Conservation (phyloP, 2,113 vertebrate species). For the Castor canadensis region DNA sequence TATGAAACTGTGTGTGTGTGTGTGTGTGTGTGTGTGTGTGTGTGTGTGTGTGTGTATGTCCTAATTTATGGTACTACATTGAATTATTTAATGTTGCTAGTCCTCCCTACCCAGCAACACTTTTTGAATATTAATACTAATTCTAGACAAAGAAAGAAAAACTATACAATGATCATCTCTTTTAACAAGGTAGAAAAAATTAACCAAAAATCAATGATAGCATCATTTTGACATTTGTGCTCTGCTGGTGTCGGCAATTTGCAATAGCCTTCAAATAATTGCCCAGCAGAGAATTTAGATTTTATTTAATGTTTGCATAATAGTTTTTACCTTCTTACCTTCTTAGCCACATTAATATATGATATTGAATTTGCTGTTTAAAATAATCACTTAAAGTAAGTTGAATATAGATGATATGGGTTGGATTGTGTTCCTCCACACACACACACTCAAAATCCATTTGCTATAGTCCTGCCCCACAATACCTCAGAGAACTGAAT, state of each 20-base stretch:
- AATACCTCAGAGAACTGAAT: neutral
- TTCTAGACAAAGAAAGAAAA: neutral
- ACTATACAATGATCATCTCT: neutral
- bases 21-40: neutral
- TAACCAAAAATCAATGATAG: neutral
- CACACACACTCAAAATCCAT: neutral
- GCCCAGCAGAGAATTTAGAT: neutral
- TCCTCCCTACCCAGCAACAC: neutral
- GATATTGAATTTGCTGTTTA: conserved; percentile 7
- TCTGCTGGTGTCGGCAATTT: neutral
- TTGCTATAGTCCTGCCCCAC: neutral
- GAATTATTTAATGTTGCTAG: neutral
- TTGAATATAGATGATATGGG: neutral
- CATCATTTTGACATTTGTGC: neutral
- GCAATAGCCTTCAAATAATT: neutral
- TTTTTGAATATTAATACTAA: conserved; percentile 19
- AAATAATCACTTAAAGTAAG: neutral
- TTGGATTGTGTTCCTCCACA: neutral
- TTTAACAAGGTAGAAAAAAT: neutral
- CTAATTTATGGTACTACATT: neutral
- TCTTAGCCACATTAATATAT: neutral
- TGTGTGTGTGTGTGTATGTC: neutral
- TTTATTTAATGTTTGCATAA: neutral
- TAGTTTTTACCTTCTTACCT: neutral
- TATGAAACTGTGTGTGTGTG: neutral